Base-by-base conservation (phyloP, 2,797 vertebrate species). In the Phylloscopus collybita region DNA sequence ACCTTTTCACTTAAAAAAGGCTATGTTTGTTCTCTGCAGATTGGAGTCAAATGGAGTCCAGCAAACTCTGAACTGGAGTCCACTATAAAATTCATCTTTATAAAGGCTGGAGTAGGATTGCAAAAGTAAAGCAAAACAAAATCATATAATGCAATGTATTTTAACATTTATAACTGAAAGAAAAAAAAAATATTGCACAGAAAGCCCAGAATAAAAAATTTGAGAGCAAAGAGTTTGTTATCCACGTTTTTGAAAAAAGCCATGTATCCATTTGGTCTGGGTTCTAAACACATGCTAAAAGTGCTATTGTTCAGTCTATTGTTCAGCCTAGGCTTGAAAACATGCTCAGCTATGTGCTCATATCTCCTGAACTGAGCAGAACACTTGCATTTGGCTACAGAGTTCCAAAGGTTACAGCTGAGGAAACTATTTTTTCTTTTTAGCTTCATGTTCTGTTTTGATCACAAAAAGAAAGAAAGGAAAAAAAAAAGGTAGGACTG, bases 321-420 rank as follows among this genome's bases (percentile, higher is more conserved):
- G 34, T 44, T 78, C 36, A 72, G 42, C 36, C 27, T 57, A 78
- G 74, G 21, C 42, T 71, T 90, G 79, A 82, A 88, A 76, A 67
- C 30, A 32, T 0, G 2, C 18, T 81, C 23, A 69, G 9, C 34
- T 66, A 22, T 0, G 1, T 1, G 2, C 11, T 71, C 16, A 6
- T 4, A 9, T 30, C 49, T 53, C 60, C 67, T 57, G 34, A 80
- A 53, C 20, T 8, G 40, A 80, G 23, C 14, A 72, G 29, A 65
- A 51, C 20, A 42, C 15, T 65, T 51, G 7, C 27, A 59, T 72
- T 69, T 89, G 45, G 20, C 74, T 82, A 59, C 25, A 80, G 60
- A 81, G 11, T 70, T 60, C 14, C 45, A 57, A 67, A 64, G 7
- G 30, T 57, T 62, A 59, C 29, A 60, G 54, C 47, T 86, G 11